Conservation (phyloP, 2,113 vertebrate genomes). For the Ameiurus melas region DNA sequence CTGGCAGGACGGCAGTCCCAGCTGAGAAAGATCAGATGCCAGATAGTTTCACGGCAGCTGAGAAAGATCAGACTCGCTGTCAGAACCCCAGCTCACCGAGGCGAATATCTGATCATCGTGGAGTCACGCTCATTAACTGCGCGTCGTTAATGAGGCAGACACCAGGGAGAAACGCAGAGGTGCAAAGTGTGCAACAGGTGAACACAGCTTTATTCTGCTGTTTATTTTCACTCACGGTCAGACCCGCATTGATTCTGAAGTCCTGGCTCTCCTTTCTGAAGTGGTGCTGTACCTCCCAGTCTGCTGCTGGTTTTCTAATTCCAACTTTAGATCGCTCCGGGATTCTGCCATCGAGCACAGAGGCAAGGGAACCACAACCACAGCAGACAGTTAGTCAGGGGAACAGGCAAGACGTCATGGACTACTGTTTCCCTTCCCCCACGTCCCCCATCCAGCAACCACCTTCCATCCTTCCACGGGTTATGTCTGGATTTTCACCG, state of each 20-base stretch:
- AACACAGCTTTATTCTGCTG: constrained; percentile 1
- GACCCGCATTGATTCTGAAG: constrained; percentile 7
- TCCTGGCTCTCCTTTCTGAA: constrained; percentile 45
- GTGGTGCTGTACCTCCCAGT: constrained; percentile 36
- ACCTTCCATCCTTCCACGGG: constrained; percentile 17
- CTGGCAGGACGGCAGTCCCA: constrained; percentile 28
- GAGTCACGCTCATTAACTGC: constrained; percentile 36
- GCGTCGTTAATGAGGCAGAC: constrained; percentile 30
- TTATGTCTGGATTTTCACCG: background rate
- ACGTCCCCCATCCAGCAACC: constrained; percentile 40
- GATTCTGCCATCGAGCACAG: constrained; percentile 45
- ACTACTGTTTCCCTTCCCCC: constrained; percentile 43
- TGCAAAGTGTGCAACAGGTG: constrained; percentile 25
- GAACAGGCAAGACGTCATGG: constrained; percentile 36
- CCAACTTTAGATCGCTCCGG: constrained; percentile 48
- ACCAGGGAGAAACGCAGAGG: background rate
- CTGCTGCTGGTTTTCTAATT: constrained; percentile 54
- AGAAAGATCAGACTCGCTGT: constrained; percentile 41
- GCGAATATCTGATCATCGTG: constrained; percentile 15
- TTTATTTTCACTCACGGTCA: background rate
- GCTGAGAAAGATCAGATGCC: constrained; percentile 34
- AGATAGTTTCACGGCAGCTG: constrained; percentile 31
- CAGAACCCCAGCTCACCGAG: constrained; percentile 23
- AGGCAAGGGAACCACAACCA: constrained; percentile 50
- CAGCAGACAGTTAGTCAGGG: constrained; percentile 49